A percentile compares a stretch with the other conserved stretches of the same genome.
These are phyloP conservation scores for Drosophila truncata DNA, from an alignment of 1,140 invertebrate species.

Conservation along the genomic window DNA sequence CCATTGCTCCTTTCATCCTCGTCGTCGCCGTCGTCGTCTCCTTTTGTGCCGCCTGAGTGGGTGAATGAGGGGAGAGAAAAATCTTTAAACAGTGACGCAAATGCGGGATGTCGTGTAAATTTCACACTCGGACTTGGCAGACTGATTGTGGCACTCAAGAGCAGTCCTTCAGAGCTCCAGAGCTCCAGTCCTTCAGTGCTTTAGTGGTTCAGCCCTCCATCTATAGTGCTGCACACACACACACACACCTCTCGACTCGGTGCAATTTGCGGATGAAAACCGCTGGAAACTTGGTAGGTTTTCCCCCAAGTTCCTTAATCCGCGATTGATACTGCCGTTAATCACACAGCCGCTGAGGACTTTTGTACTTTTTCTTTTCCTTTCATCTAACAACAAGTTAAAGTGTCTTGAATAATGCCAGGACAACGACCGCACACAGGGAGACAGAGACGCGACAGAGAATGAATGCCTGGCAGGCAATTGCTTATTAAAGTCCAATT, in stretches of 20 bases:
- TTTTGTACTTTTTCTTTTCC: neutral
- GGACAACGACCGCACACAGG: slow-evolving; percentile 6
- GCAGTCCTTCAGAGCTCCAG: slow-evolving; percentile 21
- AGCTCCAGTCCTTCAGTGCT: neutral
- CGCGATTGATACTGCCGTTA: slow-evolving; percentile 42
- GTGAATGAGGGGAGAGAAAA: slow-evolving; percentile 20
- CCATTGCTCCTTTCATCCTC: slow-evolving; percentile 20
- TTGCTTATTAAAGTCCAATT: slow-evolving; percentile 76
- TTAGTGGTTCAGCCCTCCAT: neutral
- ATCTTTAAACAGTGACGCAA: slow-evolving; percentile 71
- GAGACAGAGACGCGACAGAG: neutral
- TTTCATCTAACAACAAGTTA: slow-evolving; percentile 22
- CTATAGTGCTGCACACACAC: neutral
- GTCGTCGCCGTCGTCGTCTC: slow-evolving; percentile 6
- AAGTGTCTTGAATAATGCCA: slow-evolving; percentile 24
- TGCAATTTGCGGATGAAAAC: slow-evolving; percentile 56
- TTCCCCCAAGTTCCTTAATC: slow-evolving; percentile 19
- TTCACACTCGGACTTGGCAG: slow-evolving; percentile 55
- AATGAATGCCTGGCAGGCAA: slow-evolving; percentile 47
- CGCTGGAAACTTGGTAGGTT: slow-evolving; percentile 46
- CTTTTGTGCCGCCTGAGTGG: slow-evolving; percentile 11
- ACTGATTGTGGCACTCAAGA: slow-evolving; percentile 65
- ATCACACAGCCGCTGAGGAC: slow-evolving; percentile 22
- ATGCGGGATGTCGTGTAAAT: slow-evolving; percentile 51
- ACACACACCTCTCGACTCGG: slow-evolving; percentile 6